These are phyloP conservation scores for Agonopterix alstromeriana DNA, from an alignment of 2,888 invertebrate genomes.

Conservation along the genomic window DNA sequence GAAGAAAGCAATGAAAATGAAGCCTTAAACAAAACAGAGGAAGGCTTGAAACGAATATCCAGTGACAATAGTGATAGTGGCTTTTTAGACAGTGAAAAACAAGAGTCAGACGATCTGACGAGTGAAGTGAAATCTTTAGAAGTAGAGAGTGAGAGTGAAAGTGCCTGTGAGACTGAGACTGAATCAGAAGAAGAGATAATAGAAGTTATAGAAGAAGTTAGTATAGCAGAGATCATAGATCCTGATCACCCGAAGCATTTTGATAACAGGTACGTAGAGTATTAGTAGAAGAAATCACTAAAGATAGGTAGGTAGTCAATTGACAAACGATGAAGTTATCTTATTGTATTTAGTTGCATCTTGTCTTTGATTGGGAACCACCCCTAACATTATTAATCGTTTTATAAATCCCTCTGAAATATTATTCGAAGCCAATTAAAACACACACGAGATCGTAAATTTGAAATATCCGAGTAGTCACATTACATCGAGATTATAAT, in stretches of 20 bases:
- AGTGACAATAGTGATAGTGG: slow-evolving; percentile 73
- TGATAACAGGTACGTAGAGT: slow-evolving; percentile 2
- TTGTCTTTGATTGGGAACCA: too few species aligned
- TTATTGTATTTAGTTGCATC: too few species aligned
- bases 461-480: too few species aligned
- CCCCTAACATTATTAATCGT: too few species aligned
- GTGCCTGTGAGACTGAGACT: slow-evolving; percentile 25
- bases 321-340: too few species aligned
- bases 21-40: slow-evolving; percentile 20
- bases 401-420: too few species aligned
- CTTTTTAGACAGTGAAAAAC: slow-evolving; percentile 57
- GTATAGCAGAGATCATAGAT: slow-evolving; percentile 15
- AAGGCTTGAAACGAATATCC: slow-evolving; percentile 47
- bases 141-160: slow-evolving; percentile 21
- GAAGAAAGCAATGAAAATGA: slow-evolving; percentile 31
- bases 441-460: too few species aligned
- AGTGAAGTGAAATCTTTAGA: slow-evolving; percentile 30
- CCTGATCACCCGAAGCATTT: slow-evolving; percentile 2
- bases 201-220: slow-evolving; percentile 30
- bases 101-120: slow-evolving; percentile 40
- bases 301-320: too few species aligned
- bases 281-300: too few species aligned
- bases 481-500: too few species aligned
- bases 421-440: too few species aligned
- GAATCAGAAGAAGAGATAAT: slow-evolving; percentile 44